Percentiles rank a stretch among this genome's conserved stretches.
phyloP scores from a whole-genome alignment of 2,113 vertebrate species.

The Oncorhynchus masou region DNA sequence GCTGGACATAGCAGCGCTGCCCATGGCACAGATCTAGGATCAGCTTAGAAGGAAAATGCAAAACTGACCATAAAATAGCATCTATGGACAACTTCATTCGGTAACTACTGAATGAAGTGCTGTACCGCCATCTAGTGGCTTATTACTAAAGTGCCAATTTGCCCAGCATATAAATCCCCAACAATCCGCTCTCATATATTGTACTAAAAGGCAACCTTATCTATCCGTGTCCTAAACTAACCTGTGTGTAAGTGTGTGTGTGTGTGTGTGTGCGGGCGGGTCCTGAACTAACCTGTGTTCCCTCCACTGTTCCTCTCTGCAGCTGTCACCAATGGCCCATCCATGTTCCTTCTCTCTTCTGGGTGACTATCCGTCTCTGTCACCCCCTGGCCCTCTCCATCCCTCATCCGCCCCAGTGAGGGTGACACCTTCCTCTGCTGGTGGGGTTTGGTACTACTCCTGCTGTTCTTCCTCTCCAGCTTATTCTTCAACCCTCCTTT shows the following conservation, averaged over 20 bases:
- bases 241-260: too few relatives aligned
- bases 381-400: neutral
- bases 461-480: too few relatives aligned
- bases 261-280: too few relatives aligned
- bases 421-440: neutral
- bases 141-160: neutral
- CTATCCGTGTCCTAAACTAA: too few relatives aligned
- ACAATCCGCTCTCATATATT: neutral
- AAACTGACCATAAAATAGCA: neutral
- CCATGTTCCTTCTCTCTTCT: neutral
- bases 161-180: neutral
- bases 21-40: neutral
- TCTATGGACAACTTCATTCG: neutral
- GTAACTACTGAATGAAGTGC: neutral
- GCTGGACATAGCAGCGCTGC: too few relatives aligned
- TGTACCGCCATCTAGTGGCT: conserved; percentile 18
- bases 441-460: too few relatives aligned
- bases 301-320: neutral
- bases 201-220: too few relatives aligned
- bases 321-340: neutral
- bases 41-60: neutral
- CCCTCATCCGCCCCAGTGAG: too few relatives aligned
- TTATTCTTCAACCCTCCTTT: neutral
- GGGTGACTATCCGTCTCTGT: too few relatives aligned
- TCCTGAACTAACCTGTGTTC: neutral